Evolutionary conservation across 2,113 vertebrate genomes (phyloP).

Genomic region (Elephas maximus): DNA sequence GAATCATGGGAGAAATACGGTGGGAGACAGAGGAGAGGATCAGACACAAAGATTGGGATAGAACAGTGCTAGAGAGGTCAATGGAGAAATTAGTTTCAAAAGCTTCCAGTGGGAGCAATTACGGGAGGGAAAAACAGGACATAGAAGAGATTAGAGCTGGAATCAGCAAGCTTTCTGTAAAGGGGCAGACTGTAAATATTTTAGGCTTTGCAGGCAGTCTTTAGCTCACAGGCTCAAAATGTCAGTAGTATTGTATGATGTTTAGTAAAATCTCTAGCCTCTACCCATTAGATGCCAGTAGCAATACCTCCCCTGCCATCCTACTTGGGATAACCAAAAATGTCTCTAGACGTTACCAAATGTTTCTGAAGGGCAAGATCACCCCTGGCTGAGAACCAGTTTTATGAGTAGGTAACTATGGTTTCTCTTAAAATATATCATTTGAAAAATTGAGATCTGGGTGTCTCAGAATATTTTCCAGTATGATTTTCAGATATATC

Average conservation of each 20-base stretch:
- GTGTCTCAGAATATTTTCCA: neutral
- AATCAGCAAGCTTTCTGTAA: neutral
- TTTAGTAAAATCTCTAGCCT: neutral
- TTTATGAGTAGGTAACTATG: neutral
- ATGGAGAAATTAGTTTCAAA: neutral
- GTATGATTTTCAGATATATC: neutral
- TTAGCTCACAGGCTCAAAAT: neutral
- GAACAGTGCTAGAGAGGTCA: neutral
- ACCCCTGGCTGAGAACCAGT: neutral
- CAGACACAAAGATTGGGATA: neutral
- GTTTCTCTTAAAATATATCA: conserved; percentile 44
- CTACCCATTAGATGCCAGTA: neutral
- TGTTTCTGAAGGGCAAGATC: neutral
- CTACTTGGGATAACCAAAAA: neutral
- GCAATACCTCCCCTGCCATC: neutral
- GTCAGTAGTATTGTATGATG: neutral
- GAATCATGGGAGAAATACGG: neutral
- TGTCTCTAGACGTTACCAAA: neutral
- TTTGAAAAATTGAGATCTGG: neutral
- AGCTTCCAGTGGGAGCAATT: neutral
- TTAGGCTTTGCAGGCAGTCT: neutral
- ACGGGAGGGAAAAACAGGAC: neutral
- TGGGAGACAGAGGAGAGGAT: neutral
- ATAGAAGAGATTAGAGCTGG: neutral
- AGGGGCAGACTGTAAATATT: neutral